Conservation (phyloP, 2,888 invertebrate species). For the Arge pagana region DNA sequence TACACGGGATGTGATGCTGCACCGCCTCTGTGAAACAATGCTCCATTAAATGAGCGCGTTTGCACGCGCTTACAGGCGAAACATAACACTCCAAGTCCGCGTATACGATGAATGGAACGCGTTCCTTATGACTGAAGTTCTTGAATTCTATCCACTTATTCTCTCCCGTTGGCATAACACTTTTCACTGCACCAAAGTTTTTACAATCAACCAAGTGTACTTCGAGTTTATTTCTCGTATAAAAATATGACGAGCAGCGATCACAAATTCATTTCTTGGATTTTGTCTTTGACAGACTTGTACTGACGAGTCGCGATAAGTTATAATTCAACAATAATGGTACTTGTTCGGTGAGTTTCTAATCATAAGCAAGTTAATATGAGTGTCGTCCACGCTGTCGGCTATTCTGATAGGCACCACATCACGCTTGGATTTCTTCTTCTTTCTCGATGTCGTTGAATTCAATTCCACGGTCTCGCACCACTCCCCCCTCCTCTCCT, state of each 20-base stretch:
- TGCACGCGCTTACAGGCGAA: constrained; percentile 23
- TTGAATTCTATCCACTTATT: constrained; percentile 23
- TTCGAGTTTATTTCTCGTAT: background rate
- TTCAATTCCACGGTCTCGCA: background rate
- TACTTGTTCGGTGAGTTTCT: too few species aligned
- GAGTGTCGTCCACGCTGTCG: background rate
- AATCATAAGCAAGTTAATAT: too few species aligned
- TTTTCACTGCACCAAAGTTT: constrained; percentile 20
- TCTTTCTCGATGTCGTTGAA: background rate
- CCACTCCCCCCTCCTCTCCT: too few species aligned
- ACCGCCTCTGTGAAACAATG: too few species aligned
- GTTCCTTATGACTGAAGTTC: constrained; percentile 23
- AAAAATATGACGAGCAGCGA: constrained; percentile 32
- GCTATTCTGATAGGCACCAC: background rate
- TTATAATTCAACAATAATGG: constrained; percentile 28
- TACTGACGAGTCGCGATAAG: constrained; percentile 25
- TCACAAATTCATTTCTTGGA: constrained; percentile 6
- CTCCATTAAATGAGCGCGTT: too few species aligned
- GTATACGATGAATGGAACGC: constrained; percentile 23
- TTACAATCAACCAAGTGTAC: background rate
- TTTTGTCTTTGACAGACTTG: background rate
- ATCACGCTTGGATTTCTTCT: background rate
- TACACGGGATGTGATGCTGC: background rate
- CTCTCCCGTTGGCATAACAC: constrained; percentile 16
- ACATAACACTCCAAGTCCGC: constrained; percentile 27